Conservation (phyloP, 2,888 invertebrate genomes). For the Conomelus anceps region DNA sequence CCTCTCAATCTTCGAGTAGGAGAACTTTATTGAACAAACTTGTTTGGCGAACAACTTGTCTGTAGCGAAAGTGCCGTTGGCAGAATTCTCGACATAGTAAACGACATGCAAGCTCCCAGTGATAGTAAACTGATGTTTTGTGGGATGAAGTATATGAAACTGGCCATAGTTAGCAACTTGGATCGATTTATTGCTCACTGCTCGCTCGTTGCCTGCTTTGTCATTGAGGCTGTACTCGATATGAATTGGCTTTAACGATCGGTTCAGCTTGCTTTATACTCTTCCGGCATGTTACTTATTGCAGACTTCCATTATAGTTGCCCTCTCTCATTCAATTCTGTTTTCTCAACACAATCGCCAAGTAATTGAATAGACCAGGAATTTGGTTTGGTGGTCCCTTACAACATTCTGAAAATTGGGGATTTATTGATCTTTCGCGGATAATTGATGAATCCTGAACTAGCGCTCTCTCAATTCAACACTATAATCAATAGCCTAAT, state of each 20-base stretch:
- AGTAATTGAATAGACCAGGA: neutral
- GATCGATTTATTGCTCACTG: neutral
- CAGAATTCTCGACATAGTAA: neutral
- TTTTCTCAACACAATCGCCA: neutral
- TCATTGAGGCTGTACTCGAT: neutral
- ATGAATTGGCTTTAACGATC: neutral
- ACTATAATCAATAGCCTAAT: neutral
- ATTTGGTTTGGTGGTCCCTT: neutral
- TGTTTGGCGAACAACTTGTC: neutral
- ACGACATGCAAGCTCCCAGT: neutral
- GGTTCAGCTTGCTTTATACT: neutral
- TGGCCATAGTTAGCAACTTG: neutral
- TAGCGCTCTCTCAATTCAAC: neutral
- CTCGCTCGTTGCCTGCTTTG: neutral
- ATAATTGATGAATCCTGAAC: neutral
- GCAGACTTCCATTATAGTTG: neutral
- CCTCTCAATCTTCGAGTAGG: neutral
- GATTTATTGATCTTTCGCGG: neutral
- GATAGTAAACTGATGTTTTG: neutral
- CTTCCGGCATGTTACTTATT: neutral
- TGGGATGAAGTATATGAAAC: neutral
- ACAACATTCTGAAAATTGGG: neutral
- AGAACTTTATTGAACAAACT: neutral
- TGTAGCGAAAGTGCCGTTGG: neutral
- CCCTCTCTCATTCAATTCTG: neutral